Conservation (phyloP, 2,797 vertebrate species). For the Nasua narica region DNA sequence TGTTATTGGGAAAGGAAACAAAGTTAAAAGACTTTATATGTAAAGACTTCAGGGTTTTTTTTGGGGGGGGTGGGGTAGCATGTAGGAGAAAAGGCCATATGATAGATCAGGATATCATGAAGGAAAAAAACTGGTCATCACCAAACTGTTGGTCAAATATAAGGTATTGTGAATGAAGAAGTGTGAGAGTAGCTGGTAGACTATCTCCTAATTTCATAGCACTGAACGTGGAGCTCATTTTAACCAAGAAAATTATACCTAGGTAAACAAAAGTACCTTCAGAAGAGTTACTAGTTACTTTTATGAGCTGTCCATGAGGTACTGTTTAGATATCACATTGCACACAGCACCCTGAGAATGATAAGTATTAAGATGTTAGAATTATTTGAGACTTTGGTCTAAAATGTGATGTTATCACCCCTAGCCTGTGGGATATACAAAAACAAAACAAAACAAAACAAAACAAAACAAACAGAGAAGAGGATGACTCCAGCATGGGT, state of each 20-base stretch:
- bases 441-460: neutral
- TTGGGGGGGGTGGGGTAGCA: accelerated
- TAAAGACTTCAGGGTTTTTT: neutral
- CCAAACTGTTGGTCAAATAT: neutral
- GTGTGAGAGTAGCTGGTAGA: neutral
- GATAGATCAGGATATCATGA: neutral
- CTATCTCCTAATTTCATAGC: neutral
- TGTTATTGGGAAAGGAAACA: neutral
- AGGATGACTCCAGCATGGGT: neutral
- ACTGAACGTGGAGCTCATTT: neutral
- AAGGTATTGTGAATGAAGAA: neutral
- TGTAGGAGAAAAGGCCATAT: neutral
- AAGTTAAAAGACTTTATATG: neutral
- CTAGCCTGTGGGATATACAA: neutral
- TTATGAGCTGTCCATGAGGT: neutral
- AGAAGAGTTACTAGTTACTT: neutral
- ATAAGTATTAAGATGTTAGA: neutral
- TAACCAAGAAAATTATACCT: neutral
- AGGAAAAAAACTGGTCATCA: neutral
- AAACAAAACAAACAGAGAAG: neutral
- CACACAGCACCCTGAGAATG: neutral
- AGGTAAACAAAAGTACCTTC: neutral
- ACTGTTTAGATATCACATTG: neutral
- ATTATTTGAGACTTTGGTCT: neutral
- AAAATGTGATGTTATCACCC: neutral